These are phyloP conservation scores for Dorcus hopei DNA, from an alignment of 2,888 invertebrate species.

Conservation along the genomic window DNA sequence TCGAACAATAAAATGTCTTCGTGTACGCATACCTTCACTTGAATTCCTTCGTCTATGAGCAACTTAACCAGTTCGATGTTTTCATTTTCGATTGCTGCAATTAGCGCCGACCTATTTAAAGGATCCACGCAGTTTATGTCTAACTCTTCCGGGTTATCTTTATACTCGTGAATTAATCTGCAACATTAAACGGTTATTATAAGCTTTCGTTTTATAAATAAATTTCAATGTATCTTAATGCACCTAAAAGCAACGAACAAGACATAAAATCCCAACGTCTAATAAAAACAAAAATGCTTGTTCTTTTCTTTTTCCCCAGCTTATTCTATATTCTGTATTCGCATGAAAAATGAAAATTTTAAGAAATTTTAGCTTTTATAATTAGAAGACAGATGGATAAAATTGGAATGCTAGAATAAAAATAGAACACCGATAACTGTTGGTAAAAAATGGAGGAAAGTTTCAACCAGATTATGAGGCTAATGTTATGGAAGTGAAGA, in stretches of 20 bases:
- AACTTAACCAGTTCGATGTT: slow-evolving; percentile 89
- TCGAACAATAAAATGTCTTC: not conserved
- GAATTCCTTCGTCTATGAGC: slow-evolving; percentile 76
- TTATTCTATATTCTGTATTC: not conserved
- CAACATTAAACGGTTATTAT: slow-evolving; percentile 16
- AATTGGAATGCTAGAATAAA: no score
- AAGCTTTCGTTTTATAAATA: not conserved
- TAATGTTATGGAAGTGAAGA: no score
- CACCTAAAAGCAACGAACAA: not conserved
- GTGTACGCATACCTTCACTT: slow-evolving; percentile 65
- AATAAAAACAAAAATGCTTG: no score
- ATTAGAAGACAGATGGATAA: no score
- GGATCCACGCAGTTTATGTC: slow-evolving; percentile 96
- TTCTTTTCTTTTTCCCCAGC: no score
- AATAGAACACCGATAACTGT: no score
- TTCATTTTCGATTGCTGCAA: slow-evolving; percentile 96
- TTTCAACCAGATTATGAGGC: no score
- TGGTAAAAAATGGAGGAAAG: no score
- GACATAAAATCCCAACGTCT: no score
- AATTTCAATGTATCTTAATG: not conserved
- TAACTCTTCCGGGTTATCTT: slow-evolving; percentile 63
- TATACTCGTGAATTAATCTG: slow-evolving; percentile 71
- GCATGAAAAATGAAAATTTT: no score
- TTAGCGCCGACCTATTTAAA: slow-evolving; percentile 86
- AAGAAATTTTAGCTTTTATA: no score